Evolutionary conservation across 2,113 vertebrate genomes (phyloP), one percentile per base, ranked within the genome.

Genomic region (Neotoma lepida): DNA sequence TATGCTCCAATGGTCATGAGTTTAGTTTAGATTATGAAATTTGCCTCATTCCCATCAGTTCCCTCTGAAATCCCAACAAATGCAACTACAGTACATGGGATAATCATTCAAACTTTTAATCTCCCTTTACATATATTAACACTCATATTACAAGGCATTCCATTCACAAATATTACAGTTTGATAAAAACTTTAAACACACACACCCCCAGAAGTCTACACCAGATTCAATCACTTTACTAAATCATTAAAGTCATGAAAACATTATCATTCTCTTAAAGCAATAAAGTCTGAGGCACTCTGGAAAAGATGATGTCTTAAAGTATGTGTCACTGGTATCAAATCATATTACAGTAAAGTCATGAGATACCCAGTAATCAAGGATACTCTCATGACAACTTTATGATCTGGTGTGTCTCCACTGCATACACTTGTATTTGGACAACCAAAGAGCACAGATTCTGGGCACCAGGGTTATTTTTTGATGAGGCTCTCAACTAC

Each of bases 201-300:
- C 92, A 94, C 70, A 86, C 61, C 24, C 85, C 94, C 88, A 8
- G 94, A 97, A 66, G 88, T 92, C 95, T 95, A 96, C 95, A 97
- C 95, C 89, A 87, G 91, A 97, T 97, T 97, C 97, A 86, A 96
- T 97, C 97, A 97, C 95, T 97, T 98, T 94, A 98, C 97, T 98
- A 98, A 97, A 98, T 98, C 96, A 98, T 97, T 95, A 98, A 96
- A 80, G 97, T 98, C 97, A 98, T 97, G 98, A 98, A 98, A 98
- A 98, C 97, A 95, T 96, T 91, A 97, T 97, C 96, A 97, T 98
- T 98, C 89, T 97, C 94, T 97, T 98, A 97, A 97, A 98, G 98
- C 97, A 98, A 95, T 96, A 94, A 97, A 88, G 96, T 98, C 97
- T 97, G 98, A 98, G 98, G 98, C 98, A 98, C 98, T 98, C 97